Evolutionary conservation across 2,113 vertebrate genomes (phyloP), one percentile per base, ranked within the genome.

Genomic region (Planiliza haematocheilus): DNA sequence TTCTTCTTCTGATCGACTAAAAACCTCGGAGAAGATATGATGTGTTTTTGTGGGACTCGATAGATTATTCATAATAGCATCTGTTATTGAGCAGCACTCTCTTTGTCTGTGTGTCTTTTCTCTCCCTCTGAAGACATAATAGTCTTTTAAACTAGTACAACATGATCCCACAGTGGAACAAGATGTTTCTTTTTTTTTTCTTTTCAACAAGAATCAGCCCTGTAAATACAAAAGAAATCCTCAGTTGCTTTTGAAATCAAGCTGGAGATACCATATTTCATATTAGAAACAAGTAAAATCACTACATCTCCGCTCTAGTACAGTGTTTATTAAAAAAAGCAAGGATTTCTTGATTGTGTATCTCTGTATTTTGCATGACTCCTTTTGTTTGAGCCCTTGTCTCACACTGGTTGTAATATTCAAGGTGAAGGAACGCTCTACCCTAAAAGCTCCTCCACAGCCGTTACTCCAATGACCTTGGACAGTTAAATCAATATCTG

Each of bases 401-500:
- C 43, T 59, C 14, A 64, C 45, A 62, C n/a, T 62, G 50, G n/a
- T 50, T 45, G 20, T 73, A 50, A 64, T 62, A 81, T 70, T 82
- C 12, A 68, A 65, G 81, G 68, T 45, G 38, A 77, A 70, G 50
- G 77, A 70, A 73, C 68, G 55, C 64, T 78, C 64, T 49, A 3
- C 45, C 18, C 38, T 83, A 65, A 82, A 84, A 73, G 60, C 69
- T 36, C 34, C 4, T 72, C 45, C 21, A 13, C 64, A 42, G 66
- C 65, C 65, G 58, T 72, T 82, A 69, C 71, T 74, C 73, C 34
- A 30, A 17, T 62, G 74, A 89, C 87, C 81, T 90, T 90, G 83
- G 64, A 72, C 66, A 75, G 81, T 69, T 59, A 51, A 85, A 88
- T 87, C 83, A 81, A 88, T 86, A 88, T 81, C 53, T 85, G 67